Conservation (phyloP, 2,797 vertebrate species). For the Rhynchonycteris naso region DNA sequence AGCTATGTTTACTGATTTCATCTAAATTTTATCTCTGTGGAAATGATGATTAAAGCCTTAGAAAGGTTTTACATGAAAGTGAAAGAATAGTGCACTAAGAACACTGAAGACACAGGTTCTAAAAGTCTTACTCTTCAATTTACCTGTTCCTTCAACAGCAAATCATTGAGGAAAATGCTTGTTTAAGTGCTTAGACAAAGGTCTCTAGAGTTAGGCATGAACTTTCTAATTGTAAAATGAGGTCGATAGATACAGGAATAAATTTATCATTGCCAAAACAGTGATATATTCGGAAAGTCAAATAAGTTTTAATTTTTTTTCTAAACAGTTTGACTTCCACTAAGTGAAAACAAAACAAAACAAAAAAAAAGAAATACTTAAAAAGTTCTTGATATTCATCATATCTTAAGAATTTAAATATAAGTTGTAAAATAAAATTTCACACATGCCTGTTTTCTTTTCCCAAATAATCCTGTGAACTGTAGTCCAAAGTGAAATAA, state of each 20-base stretch:
- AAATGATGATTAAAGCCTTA: background rate
- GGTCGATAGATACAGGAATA: background rate
- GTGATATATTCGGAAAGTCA: background rate
- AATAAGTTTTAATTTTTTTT: background rate
- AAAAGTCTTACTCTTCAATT: background rate
- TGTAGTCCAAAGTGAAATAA: slow-evolving; percentile 57
- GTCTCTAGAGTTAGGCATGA: background rate
- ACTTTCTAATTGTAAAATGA: background rate
- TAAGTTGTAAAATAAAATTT: background rate
- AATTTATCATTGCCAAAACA: background rate
- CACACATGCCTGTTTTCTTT: background rate
- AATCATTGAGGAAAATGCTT: background rate
- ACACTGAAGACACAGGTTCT: background rate
- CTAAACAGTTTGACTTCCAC: background rate
- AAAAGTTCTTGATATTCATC: background rate
- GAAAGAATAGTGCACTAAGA: background rate
- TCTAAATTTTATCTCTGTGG: background rate
- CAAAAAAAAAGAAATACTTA: background rate
- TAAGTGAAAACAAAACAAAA: background rate
- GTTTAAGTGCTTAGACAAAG: background rate
- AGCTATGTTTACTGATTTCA: background rate
- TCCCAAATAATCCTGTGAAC: slow-evolving; percentile 17
- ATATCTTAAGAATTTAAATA: background rate
- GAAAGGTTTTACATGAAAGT: background rate
- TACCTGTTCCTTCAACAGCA: background rate